Evolutionary conservation across 2,113 vertebrate genomes (phyloP), one percentile per base, ranked within the genome.

Genomic region (Gnathonemus longibarbis): DNA sequence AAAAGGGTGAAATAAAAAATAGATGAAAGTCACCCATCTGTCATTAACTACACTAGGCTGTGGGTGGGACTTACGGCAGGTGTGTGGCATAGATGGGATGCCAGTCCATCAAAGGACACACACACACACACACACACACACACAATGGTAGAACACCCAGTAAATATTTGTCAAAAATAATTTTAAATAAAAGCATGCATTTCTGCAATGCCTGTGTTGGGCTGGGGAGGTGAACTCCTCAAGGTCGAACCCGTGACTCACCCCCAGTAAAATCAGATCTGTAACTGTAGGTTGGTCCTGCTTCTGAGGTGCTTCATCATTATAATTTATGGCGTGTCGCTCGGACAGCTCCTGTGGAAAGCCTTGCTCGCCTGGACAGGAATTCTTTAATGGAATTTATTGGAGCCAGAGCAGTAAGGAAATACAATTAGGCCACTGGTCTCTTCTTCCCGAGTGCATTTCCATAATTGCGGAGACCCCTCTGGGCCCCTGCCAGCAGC

Each of bases 341-440:
- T 83, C 66, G n/a, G 66, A 45, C 17, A 48, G 90, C 86, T 27
- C 11, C 48, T 4, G 35, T 2, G 35, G 52, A 56, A 53, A 77
- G 84, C 84, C 5, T 86, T 13, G 42, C 35, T 84, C 3, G 48
- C 49, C 42, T 58, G 27, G 86, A 88, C 86, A 83, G 86, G 90
- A 88, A 90, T 90, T 52, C 66, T 83, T 88, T 90, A 90, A 83
- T 88, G 86, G 66, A 83, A 88, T 90, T 48, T 88, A 58, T 83
- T 15, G 90, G 50, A 80, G 70, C 70, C 24, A 8, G 58, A 19
- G 77, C 19, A 52, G 45, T 46, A 87, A 84, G 66, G 58, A 90
- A 88, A 70, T 53, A 90, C 89, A 90, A 88, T 88, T 88, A 88
- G 35, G 52, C 70, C n/a, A 42, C 83, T 49, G 21, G 74, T 53